Evolutionary conservation across 2,113 vertebrate species (phyloP).

Genomic region (Zosterops borbonicus): DNA sequence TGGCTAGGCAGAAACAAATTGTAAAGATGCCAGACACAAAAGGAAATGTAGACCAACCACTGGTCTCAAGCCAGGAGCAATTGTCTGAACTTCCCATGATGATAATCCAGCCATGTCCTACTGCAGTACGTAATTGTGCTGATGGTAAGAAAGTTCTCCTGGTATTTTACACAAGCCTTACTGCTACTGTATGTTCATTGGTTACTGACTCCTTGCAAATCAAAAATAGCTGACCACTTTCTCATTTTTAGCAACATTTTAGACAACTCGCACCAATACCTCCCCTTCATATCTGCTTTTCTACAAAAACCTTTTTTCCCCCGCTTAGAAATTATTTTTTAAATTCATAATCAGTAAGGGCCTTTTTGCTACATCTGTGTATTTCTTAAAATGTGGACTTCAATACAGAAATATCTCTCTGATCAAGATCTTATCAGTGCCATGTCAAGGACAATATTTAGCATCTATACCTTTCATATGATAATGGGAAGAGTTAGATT

Average conservation of each 20-base stretch:
- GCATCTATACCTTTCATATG: background rate
- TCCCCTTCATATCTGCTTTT: background rate
- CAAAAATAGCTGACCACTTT: background rate
- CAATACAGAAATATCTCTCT: background rate
- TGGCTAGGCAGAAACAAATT: background rate
- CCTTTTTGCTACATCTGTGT: background rate
- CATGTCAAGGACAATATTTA: background rate
- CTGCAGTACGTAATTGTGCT: background rate
- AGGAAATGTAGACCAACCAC: background rate
- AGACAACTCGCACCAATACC: background rate
- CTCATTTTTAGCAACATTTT: background rate
- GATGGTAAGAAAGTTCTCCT: background rate
- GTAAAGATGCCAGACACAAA: background rate
- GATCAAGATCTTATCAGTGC: background rate
- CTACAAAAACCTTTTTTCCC: rapidly evolving
- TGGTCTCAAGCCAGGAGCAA: background rate
- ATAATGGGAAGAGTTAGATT: background rate
- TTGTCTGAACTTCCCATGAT: background rate
- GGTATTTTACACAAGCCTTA: background rate
- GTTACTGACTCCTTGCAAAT: background rate
- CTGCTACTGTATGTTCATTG: background rate
- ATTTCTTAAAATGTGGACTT: background rate
- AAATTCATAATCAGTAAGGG: background rate
- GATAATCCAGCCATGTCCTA: background rate
- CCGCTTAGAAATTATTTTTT: background rate